A percentile compares a stretch with the other conserved stretches of the same genome.
These are phyloP conservation scores for Thoracochromis brauschi DNA, from an alignment of 2,113 vertebrate species.

Conservation along the genomic window DNA sequence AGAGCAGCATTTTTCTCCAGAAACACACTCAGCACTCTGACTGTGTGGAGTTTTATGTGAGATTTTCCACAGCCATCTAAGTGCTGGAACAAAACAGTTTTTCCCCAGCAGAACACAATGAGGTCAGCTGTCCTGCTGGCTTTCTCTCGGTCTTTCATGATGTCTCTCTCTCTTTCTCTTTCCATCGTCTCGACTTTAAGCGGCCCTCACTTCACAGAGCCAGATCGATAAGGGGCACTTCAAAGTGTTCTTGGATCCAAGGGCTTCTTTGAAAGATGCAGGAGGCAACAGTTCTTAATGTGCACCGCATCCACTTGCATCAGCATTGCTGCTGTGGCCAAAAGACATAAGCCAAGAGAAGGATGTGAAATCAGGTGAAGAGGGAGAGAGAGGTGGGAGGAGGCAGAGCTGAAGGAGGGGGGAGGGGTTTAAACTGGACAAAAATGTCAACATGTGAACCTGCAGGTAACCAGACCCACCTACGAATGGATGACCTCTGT, in stretches of 20 bases:
- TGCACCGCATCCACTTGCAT: background rate
- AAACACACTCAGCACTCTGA: background rate
- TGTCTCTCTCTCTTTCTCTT: background rate
- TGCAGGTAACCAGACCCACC: background rate
- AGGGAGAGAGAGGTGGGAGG: background rate
- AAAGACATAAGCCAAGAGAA: background rate
- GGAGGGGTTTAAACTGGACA: background rate
- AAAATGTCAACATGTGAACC: background rate
- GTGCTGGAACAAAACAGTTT: background rate
- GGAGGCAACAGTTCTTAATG: background rate
- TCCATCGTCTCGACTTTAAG: background rate
- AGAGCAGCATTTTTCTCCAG: background rate
- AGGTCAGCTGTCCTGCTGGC: background rate
- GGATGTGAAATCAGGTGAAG: background rate
- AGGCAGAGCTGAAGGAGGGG: background rate
- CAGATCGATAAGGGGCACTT: slow-evolving; percentile 11
- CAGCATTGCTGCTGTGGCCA: background rate
- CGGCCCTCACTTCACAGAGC: background rate
- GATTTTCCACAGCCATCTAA: background rate
- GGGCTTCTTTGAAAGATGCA: background rate
- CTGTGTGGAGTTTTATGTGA: background rate
- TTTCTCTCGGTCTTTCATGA: background rate
- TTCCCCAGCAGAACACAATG: background rate
- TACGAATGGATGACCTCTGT: background rate
- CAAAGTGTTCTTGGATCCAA: background rate